Evolutionary conservation across 2,797 vertebrate species (phyloP), one percentile per base, ranked within the genome.

Genomic region (Hypotaenidia philippensis): DNA sequence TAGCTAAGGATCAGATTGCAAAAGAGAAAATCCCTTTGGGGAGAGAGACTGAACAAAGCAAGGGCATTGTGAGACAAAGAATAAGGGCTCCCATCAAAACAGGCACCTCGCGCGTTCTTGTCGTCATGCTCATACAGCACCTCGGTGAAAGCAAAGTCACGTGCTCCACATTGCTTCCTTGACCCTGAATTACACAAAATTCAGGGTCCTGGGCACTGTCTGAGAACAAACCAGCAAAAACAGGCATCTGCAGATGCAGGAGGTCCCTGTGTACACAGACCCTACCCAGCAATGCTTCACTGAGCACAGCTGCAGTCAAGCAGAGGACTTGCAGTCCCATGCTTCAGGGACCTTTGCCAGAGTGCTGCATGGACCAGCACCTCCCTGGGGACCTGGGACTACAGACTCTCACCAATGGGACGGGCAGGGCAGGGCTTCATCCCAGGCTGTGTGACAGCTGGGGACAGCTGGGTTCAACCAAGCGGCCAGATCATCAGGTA

Each of bases 1-100:
- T 59, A 69, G 57, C 41, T 92, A 57, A 90, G 89, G 89, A 90
- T 93, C 57, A 66, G 71, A 71, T 76, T 93, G 93, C 86, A 64
- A 68, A 81, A 85, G 49, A 75, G 75, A 71, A 91, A 92, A 91
- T 38, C 66, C n/a, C 31, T 71, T 53, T 47, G 47, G 44, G 36
- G 57, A 61, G 53, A 32, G 31, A 96, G 57, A 23, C 53, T 29
- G 75, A 74, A 66, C 44, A 91, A 75, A 95, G 63, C 77, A 61
- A 72, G 34, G 76, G 55, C 49, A 41, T 31, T 76, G 32, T 65
- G 50, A 90, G 49, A 75, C 47, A 74, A 66, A 85, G 40, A 68
- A 66, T 53, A 45, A 83, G 32, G 72, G 57, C 29, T 93, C 38
- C 84, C 17, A 34, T 15, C 16, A 4, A 86, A 89, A 77, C 16